These are phyloP conservation scores for Herminia tarsipennalis DNA, from an alignment of 2,888 invertebrate species.

Conservation along the genomic window DNA sequence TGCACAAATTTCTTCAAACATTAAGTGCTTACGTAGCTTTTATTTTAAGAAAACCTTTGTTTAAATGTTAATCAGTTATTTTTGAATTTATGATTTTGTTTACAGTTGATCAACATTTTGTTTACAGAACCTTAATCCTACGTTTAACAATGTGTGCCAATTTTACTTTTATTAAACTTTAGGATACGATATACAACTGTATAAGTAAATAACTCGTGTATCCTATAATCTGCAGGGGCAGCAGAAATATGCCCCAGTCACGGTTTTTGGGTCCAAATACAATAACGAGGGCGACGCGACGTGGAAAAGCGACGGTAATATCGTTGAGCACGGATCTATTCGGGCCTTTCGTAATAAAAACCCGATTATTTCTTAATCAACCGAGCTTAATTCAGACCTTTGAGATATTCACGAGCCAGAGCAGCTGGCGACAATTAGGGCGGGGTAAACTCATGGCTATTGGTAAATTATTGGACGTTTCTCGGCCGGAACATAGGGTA, in stretches of 20 bases:
- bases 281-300: too few species aligned
- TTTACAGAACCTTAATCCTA: too few species aligned
- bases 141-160: too few species aligned
- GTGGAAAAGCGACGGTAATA: too few species aligned
- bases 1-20: too few species aligned
- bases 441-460: not conserved
- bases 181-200: not conserved
- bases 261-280: too few species aligned
- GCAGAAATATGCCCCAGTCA: not conserved
- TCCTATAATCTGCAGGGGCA: not conserved
- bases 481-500: not conserved
- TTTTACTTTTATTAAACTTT: not conserved
- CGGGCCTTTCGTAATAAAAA: too few species aligned
- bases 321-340: not conserved
- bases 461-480: slow-evolving; percentile 2
- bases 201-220: not conserved
- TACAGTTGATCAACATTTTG: too few species aligned
- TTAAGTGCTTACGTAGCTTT: too few species aligned
- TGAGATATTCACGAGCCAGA: not conserved
- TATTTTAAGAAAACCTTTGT: too few species aligned
- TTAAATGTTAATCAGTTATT: too few species aligned
- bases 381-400: not conserved
- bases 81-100: too few species aligned
- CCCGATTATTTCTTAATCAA: not conserved
- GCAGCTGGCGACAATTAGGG: not conserved